Conservation (phyloP, 2,888 invertebrate genomes). For the Augochlorella aurata region DNA sequence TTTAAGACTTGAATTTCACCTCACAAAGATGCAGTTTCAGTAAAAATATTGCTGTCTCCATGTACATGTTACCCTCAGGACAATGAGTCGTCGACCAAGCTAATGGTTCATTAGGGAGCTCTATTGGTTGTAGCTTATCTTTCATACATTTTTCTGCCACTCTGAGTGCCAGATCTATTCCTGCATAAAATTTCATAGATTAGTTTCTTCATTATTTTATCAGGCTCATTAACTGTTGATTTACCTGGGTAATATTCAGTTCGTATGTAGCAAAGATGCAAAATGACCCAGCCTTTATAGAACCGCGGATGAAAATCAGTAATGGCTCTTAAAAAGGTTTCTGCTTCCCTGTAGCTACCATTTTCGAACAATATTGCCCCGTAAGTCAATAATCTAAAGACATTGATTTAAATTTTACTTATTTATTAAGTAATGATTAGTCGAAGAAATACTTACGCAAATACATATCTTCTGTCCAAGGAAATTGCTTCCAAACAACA, state of each 20-base stretch:
- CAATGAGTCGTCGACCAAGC: slow-evolving; percentile 70
- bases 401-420: neutral
- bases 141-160: slow-evolving; percentile 70
- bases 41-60: slow-evolving; percentile 63
- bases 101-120: slow-evolving; percentile 64
- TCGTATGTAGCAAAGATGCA: slow-evolving; percentile 72
- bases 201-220: neutral
- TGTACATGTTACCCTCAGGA: slow-evolving; percentile 61
- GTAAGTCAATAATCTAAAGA: slow-evolving; percentile 67
- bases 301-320: slow-evolving; percentile 71
- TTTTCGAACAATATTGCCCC: slow-evolving; percentile 66
- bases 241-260: slow-evolving; percentile 73
- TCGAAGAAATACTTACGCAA: slow-evolving; percentile 61
- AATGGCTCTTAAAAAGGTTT: slow-evolving; percentile 68
- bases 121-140: slow-evolving; percentile 54
- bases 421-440: neutral
- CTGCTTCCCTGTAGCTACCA: slow-evolving; percentile 67
- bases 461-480: slow-evolving; percentile 65
- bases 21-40: slow-evolving; percentile 70
- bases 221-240: neutral
- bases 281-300: slow-evolving; percentile 70
- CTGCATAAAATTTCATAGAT: slow-evolving; percentile 45
- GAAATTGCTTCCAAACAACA: slow-evolving; percentile 70
- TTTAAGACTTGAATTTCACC: slow-evolving; percentile 56
- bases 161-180: slow-evolving; percentile 68